phyloP scores from a whole-genome alignment of 64 coral and sea anemone species.

The Dendrophyllia cribrosa region DNA sequence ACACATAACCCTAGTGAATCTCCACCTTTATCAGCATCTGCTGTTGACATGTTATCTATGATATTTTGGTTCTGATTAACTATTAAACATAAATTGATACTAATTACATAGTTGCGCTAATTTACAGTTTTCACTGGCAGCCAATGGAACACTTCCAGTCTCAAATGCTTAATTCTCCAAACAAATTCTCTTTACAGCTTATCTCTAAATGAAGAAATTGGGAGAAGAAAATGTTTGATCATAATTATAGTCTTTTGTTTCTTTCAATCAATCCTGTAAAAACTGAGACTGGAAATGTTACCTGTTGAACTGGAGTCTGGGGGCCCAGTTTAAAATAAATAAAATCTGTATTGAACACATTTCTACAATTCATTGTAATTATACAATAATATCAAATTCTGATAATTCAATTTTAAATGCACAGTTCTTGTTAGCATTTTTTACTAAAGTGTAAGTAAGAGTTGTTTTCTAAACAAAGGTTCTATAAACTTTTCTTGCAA shows the following conservation, averaged over 20 bases:
- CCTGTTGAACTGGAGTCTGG: constrained; percentile 12
- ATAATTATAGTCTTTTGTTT: not conserved
- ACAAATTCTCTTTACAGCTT: not conserved
- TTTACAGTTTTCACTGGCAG: constrained; percentile 45
- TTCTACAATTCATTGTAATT: constrained; percentile 51
- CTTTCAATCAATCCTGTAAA: not conserved
- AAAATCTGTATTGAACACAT: constrained; percentile 44
- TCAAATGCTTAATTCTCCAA: not conserved
- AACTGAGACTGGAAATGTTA: constrained; percentile 18
- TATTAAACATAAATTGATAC: constrained; percentile 35
- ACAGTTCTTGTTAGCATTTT: not conserved
- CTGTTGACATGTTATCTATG: not conserved
- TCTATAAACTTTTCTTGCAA: too few relatives aligned
- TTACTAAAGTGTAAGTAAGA: not conserved
- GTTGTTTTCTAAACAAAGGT: too few relatives aligned
- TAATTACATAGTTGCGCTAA: constrained; percentile 35
- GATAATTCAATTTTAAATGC: not conserved
- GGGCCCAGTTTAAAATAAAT: constrained; percentile 43
- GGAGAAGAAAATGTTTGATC: not conserved
- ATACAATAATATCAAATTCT: constrained; percentile 12
- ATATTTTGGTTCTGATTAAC: not conserved
- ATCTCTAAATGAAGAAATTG: not conserved
- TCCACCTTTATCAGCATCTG: too few relatives aligned
- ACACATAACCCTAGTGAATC: too few relatives aligned
- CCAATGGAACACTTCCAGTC: constrained; percentile 37